Evolutionary conservation across 2,113 vertebrate species (phyloP), one percentile per base, ranked within the genome.

Genomic region (Colossoma macropomum): DNA sequence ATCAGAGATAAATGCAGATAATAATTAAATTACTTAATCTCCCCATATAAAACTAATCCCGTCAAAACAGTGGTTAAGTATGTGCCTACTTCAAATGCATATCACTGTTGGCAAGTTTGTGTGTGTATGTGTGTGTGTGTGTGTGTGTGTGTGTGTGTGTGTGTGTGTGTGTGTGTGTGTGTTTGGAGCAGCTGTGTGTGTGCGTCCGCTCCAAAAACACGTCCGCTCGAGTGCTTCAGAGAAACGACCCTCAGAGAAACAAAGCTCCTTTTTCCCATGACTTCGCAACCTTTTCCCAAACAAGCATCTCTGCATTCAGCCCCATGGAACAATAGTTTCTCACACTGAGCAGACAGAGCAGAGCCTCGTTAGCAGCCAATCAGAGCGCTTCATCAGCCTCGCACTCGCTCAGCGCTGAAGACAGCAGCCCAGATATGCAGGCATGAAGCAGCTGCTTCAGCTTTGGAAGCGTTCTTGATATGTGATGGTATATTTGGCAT

Each of bases 281-380:
- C 95, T 96, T 96, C 92, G 88, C 94, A 96, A 93, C 94, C 94
- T 95, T 95, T 96, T 94, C 92, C 94, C 93, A 94, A 95, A 95
- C 87, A 93, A 91, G 91, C 85, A 89, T 94, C 87, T 91, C 92
- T 93, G 91, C 93, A 89, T 89, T 93, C 92, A 91, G 87, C 87
- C 90, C 79, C 75, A 78, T 86, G 79, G 90, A 92, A 95, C 95
- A 95, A 94, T 96, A 91, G 93, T 92, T 95, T 95, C 93, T 96
- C 95, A 95, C 94, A 95, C 91, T 93, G 94, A 90, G 86, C 90
- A 88, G 25, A 63, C 75, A 73, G 86, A 80, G 72, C 72, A 80
- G 86, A 38, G 78, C 50, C 77, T 77, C 60, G 25, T 74, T 68
- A 77, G 52, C 73, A 82, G 62, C 77, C 84, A 74, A 83, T 80